Conservation (phyloP, 1,140 invertebrate genomes). For the Cydia amplana region DNA sequence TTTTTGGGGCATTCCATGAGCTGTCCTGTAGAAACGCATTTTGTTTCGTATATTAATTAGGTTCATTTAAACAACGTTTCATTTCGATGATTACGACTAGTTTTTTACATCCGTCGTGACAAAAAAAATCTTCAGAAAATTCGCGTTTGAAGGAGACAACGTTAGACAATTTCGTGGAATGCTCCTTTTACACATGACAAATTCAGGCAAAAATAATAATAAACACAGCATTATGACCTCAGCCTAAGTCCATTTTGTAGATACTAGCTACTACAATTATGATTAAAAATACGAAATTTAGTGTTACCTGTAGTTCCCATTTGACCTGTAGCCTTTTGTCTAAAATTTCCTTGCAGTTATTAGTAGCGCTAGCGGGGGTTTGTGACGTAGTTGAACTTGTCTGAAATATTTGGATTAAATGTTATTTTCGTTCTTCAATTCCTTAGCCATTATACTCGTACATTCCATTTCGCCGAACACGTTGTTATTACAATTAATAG, state of each 20-base stretch:
- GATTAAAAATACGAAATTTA: slow-evolving; percentile 2
- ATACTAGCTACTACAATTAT: background rate
- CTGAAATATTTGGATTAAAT: slow-evolving; percentile 72
- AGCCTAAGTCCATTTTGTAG: background rate
- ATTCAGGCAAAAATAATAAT: too few relatives aligned
- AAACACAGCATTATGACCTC: background rate
- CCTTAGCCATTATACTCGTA: background rate
- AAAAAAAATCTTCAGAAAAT: too few relatives aligned
- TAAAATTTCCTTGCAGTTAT: slow-evolving; percentile 90
- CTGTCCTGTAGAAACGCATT: too few relatives aligned
- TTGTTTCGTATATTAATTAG: too few relatives aligned
- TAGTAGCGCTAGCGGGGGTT: slow-evolving; percentile 79
- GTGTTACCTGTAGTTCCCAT: slow-evolving; percentile 84
- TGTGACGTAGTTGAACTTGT: slow-evolving; percentile 86
- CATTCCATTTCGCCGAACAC: background rate
- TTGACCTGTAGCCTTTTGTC: slow-evolving; percentile 89
- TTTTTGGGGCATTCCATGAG: too few relatives aligned
- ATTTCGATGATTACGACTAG: too few relatives aligned
- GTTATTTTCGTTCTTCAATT: slow-evolving; percentile 24
- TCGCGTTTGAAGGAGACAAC: too few relatives aligned
- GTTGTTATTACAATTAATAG: background rate
- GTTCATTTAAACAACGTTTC: too few relatives aligned
- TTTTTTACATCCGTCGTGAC: too few relatives aligned
- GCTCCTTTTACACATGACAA: too few relatives aligned
- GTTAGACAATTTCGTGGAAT: too few relatives aligned